These are phyloP conservation scores for Enoplolaimus lenunculus DNA, from an alignment of 2,888 invertebrate genomes.

Conservation along the genomic window DNA sequence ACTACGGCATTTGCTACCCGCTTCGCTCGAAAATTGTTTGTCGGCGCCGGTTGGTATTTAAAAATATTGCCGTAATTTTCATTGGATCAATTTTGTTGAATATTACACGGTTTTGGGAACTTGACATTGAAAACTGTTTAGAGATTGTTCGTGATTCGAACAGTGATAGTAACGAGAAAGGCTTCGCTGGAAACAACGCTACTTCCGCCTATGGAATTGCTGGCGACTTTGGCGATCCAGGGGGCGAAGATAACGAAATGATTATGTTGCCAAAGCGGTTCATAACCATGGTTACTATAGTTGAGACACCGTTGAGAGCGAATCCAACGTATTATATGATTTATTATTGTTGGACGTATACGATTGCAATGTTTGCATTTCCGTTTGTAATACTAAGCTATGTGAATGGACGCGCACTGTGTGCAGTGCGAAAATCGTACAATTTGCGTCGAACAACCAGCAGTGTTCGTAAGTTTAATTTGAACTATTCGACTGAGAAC, in stretches of 20 bases:
- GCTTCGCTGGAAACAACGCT: no score
- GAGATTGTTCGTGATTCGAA: no score
- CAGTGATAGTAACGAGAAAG: no score
- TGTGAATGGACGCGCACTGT: conserved; percentile 38
- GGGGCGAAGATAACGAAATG: no score
- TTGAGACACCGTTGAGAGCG: no score
- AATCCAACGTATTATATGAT: conserved; percentile 33
- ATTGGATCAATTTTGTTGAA: background rate
- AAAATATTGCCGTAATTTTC: background rate
- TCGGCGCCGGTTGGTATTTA: background rate
- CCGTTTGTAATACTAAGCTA: conserved; percentile 39
- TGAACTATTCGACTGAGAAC: no score
- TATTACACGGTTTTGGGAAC: conserved; percentile 1
- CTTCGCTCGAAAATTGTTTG: background rate
- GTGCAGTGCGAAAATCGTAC: conserved; percentile 38
- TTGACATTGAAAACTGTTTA: no score
- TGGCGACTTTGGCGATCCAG: no score
- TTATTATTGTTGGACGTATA: conserved; percentile 39
- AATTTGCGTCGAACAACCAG: background rate
- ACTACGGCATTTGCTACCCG: conserved; percentile 6
- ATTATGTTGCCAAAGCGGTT: no score
- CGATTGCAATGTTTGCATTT: conserved; percentile 41
- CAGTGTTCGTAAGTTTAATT: no score
- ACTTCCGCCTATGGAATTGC: no score
- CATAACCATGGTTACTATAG: no score